These are phyloP conservation scores for Cosmopolites sordidus DNA, from an alignment of 2,888 invertebrate genomes.

Conservation along the genomic window DNA sequence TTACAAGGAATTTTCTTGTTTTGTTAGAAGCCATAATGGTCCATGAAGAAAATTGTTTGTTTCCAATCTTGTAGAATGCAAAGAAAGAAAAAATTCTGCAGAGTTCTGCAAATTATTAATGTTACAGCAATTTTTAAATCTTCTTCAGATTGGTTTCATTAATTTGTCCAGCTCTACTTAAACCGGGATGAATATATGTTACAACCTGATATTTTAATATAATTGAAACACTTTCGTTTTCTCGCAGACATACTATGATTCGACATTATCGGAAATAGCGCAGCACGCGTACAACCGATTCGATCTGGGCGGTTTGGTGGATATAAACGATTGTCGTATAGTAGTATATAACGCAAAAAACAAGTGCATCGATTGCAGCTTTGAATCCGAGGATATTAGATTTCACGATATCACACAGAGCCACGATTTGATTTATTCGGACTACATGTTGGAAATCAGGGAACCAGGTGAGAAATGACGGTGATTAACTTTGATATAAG, in stretches of 20 bases:
- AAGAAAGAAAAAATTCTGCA: no score
- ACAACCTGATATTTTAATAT: no score
- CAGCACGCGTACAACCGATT: slow-evolving; percentile 59
- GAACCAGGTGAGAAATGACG: slow-evolving; percentile 50
- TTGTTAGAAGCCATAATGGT: no score
- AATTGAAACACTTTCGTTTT: neutral
- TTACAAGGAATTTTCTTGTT: no score
- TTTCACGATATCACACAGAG: slow-evolving; percentile 41
- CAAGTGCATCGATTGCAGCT: slow-evolving; percentile 64
- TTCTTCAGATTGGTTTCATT: no score
- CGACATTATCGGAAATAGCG: slow-evolving; percentile 58
- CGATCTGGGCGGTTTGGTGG: slow-evolving; percentile 55
- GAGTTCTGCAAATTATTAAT: no score
- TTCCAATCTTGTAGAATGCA: no score
- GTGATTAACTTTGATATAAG: no score
- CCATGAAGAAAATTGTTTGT: no score
- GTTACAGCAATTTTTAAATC: no score
- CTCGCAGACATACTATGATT: slow-evolving; percentile 40
- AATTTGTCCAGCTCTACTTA: no score
- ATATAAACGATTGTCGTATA: slow-evolving; percentile 64
- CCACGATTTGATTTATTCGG: slow-evolving; percentile 46
- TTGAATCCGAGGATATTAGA: slow-evolving; percentile 56
- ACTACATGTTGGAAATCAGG: slow-evolving; percentile 66
- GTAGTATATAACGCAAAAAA: slow-evolving; percentile 63
- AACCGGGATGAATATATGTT: no score